Conservation (phyloP, 2,113 vertebrate genomes). For the Megaptera novaeangliae region DNA sequence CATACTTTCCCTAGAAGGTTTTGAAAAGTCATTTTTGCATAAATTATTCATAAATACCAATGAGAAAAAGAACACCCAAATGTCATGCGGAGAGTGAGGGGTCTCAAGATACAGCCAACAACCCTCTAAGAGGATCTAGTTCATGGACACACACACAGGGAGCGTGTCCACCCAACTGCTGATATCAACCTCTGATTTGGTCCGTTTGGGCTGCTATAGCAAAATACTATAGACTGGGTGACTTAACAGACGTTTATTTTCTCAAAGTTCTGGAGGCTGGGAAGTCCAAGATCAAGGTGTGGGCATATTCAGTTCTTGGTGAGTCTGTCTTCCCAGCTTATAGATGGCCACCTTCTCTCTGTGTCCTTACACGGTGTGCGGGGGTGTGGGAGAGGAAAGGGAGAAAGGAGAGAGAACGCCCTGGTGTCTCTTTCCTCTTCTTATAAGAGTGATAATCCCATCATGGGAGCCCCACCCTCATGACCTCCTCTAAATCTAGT, state of each 20-base stretch:
- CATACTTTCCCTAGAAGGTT: not conserved
- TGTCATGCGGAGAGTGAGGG: not conserved
- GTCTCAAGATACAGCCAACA: not conserved
- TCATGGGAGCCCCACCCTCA: not conserved
- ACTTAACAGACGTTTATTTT: not conserved
- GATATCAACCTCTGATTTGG: not conserved
- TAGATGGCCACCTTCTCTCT: not conserved
- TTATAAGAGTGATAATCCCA: not conserved
- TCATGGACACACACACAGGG: not conserved
- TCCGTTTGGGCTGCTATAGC: not conserved
- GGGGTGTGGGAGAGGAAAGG: too few relatives aligned
- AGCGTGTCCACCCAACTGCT: not conserved
- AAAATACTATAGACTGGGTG: not conserved
- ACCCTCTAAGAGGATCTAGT: not conserved
- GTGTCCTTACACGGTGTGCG: not conserved
- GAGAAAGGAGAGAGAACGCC: not conserved
- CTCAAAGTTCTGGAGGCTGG: not conserved
- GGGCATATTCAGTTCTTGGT: not conserved
- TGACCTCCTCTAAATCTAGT: not conserved
- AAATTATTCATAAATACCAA: not conserved
- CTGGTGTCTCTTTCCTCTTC: not conserved
- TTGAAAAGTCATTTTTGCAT: not conserved
- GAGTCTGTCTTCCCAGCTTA: not conserved
- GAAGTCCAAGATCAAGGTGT: not conserved
- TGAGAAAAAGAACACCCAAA: not conserved